Evolutionary conservation across 2,113 vertebrate genomes (phyloP).

Genomic region (Bujurquina vittata): DNA sequence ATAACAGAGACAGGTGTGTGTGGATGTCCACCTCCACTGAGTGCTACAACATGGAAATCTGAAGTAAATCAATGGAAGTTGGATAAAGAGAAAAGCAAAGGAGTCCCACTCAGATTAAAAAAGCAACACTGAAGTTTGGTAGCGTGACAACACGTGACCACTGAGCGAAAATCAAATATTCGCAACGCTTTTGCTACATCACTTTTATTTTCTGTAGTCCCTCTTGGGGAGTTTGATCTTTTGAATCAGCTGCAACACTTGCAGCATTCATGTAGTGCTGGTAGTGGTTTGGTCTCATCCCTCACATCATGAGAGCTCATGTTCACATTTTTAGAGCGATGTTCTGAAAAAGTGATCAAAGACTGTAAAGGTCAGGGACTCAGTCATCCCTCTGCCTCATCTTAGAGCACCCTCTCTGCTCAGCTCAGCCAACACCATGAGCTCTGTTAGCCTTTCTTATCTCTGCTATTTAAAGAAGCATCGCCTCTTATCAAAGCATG

Average conservation of each 20-base stretch:
- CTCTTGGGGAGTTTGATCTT: neutral
- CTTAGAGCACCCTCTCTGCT: neutral
- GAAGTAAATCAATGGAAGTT: neutral
- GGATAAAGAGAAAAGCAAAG: neutral
- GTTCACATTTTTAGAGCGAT: neutral
- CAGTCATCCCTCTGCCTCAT: neutral
- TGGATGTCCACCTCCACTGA: neutral
- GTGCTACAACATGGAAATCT: too few species aligned
- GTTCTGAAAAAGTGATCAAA: neutral
- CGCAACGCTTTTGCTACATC: rapidly evolving
- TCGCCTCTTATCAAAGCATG: neutral
- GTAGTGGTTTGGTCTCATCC: neutral
- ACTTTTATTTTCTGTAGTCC: neutral
- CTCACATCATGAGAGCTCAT: neutral
- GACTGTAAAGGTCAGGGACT: rapidly evolving
- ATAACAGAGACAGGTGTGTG: neutral
- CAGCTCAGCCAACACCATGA: neutral
- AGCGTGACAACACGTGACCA: too few species aligned
- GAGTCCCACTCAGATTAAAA: neutral
- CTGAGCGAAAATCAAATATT: neutral
- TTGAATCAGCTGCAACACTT: neutral
- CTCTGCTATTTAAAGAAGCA: neutral
- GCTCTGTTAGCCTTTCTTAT: neutral
- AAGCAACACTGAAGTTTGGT: neutral
- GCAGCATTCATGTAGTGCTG: neutral